Conservation (phyloP, 2,888 invertebrate species). For the Harpagoxenus sublaevis region DNA sequence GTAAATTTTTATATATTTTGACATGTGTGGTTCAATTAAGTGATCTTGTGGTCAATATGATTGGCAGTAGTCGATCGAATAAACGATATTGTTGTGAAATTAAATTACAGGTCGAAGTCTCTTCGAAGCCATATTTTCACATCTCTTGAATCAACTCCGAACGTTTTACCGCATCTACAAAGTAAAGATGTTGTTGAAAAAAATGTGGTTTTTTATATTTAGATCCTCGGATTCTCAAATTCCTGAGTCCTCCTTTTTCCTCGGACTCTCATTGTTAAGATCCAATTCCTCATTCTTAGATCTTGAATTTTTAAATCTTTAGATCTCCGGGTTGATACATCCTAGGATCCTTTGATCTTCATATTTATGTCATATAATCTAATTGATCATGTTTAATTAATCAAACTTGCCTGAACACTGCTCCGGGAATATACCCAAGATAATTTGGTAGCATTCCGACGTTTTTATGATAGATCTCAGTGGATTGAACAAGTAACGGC, state of each 20-base stretch:
- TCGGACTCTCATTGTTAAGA: not conserved
- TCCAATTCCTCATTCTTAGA: not conserved
- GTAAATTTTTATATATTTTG: conserved; percentile 2
- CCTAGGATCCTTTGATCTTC: not conserved
- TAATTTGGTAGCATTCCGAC: conserved; percentile 93
- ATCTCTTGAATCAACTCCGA: conserved; percentile 91
- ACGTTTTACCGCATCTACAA: conserved; percentile 91
- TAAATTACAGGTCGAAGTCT: conserved; percentile 84
- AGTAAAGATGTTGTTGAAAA: conserved; percentile 24
- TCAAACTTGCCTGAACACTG: conserved; percentile 88
- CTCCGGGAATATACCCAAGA: conserved; percentile 93
- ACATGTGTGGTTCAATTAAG: not conserved
- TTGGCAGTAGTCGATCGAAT: not conserved
- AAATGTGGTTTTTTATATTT: not conserved
- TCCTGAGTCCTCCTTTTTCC: not conserved
- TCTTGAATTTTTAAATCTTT: not conserved
- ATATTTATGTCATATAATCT: conserved; percentile 3
- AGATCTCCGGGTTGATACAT: not conserved
- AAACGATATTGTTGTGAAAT: not conserved
- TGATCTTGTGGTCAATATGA: not conserved
- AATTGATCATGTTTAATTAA: not conserved
- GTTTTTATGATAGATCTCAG: conserved; percentile 91
- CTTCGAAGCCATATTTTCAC: conserved; percentile 92
- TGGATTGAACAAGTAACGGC: conserved; percentile 86
- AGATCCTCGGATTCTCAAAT: not conserved